phyloP scores from a whole-genome alignment of 2,888 invertebrate genomes.

The Calameuta filiformis region DNA sequence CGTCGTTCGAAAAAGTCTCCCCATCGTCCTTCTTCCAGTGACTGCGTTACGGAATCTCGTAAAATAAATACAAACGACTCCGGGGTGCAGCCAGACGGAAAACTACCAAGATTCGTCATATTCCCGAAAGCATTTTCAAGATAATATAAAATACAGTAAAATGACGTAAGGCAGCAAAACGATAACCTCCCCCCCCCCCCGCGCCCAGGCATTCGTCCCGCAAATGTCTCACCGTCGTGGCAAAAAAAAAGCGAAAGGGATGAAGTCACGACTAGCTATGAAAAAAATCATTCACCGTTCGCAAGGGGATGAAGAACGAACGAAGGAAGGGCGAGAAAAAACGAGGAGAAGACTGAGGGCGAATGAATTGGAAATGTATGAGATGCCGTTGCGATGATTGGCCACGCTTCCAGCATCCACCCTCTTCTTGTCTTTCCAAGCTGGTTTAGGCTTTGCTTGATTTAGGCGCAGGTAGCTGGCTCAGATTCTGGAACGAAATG shows the following conservation, averaged over 20 bases:
- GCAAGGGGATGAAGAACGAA: background rate
- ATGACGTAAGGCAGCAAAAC: background rate
- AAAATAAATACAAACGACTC: too few species aligned
- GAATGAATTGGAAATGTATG: constrained; percentile 23
- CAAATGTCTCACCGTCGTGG: too few species aligned
- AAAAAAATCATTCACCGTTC: too few species aligned
- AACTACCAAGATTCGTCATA: too few species aligned
- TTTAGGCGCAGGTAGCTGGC: constrained; percentile 2
- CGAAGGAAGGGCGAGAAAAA: background rate
- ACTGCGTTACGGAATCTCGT: too few species aligned
- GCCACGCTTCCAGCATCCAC: constrained; percentile 13
- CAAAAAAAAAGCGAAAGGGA: too few species aligned
- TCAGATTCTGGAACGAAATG: too few species aligned
- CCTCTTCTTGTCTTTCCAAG: constrained; percentile 3
- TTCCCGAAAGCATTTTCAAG: too few species aligned
- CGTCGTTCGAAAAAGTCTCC: too few species aligned
- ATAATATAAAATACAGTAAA: background rate
- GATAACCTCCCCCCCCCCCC: background rate
- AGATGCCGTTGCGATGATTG: constrained; percentile 23
- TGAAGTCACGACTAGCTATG: too few species aligned
- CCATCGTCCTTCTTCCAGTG: too few species aligned
- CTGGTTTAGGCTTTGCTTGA: constrained; percentile 7
- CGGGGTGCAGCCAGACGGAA: too few species aligned
- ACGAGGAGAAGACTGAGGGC: background rate
- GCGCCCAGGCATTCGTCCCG: background rate